phyloP scores from a whole-genome alignment of 2,888 invertebrate genomes.

The Holacanthella duospinosa region DNA sequence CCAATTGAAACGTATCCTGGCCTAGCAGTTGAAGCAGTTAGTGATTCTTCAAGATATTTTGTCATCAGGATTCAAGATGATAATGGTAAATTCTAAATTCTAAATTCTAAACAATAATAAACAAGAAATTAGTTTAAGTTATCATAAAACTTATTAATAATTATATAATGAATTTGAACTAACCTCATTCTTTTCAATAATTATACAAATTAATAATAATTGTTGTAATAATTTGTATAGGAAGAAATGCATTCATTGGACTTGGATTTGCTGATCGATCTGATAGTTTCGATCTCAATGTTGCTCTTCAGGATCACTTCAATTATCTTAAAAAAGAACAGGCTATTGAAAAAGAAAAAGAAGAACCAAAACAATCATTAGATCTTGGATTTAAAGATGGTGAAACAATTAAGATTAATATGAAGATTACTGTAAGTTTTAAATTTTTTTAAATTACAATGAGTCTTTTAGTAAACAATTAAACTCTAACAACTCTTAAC shows the following conservation, averaged over 20 bases:
- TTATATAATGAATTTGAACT: not conserved
- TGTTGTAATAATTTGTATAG: constrained; percentile 40
- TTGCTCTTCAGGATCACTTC: constrained; percentile 95
- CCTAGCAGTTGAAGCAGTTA: constrained; percentile 85
- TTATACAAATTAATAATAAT: not conserved
- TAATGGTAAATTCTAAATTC: constrained; percentile 52
- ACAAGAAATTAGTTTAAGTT: no score
- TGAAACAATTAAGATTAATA: constrained; percentile 97
- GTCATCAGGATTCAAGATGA: constrained; percentile 91
- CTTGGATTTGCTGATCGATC: constrained; percentile 94
- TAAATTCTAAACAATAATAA: no score
- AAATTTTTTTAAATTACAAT: not conserved
- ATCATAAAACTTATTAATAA: no score
- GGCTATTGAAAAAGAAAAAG: constrained; percentile 56
- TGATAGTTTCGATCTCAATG: constrained; percentile 97
- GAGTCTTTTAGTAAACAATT: not conserved
- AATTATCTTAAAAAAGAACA: constrained; percentile 80
- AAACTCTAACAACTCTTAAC: no score
- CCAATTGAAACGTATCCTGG: constrained; percentile 94
- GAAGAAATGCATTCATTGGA: constrained; percentile 85
- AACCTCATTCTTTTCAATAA: not conserved
- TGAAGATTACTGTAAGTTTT: constrained; percentile 75
- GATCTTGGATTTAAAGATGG: constrained; percentile 98
- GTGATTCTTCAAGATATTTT: constrained; percentile 95
- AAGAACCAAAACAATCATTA: constrained; percentile 59